Conservation (phyloP, 2,888 invertebrate species). For the Amphipyra tragopoginis region DNA sequence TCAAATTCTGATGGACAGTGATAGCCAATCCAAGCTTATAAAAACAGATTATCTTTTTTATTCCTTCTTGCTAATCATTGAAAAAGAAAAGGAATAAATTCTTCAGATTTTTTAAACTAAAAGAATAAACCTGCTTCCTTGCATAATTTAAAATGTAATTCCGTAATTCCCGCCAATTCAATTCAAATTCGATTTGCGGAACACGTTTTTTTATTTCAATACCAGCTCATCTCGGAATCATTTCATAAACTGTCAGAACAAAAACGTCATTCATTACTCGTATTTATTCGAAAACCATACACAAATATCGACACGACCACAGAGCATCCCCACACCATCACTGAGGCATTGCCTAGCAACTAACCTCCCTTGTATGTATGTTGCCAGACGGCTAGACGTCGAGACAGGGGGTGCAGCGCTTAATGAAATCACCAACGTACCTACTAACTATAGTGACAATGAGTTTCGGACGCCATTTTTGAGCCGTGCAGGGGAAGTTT, state of each 20-base stretch:
- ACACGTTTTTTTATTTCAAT: no score
- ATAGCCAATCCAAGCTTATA: no score
- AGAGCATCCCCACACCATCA: slow-evolving; percentile 29
- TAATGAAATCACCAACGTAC: slow-evolving; percentile 67
- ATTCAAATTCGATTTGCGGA: no score
- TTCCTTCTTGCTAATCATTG: no score
- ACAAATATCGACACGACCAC: slow-evolving; percentile 38
- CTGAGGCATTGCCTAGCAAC: slow-evolving; percentile 52
- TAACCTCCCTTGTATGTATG: slow-evolving; percentile 48
- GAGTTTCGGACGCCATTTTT: slow-evolving; percentile 54
- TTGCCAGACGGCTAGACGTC: slow-evolving; percentile 69
- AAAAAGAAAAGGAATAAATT: no score
- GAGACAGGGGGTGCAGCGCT: slow-evolving; percentile 62
- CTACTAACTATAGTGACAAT: slow-evolving; percentile 56
- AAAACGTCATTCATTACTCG: slow-evolving; percentile 15
- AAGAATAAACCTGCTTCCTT: no score
- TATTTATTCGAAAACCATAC: slow-evolving; percentile 38
- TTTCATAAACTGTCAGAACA: slow-evolving; percentile 16
- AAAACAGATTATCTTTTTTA: no score
- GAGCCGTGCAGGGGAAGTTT: slow-evolving; percentile 34
- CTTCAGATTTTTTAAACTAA: no score
- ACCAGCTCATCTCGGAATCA: background rate
- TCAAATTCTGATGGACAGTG: no score
- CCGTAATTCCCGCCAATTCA: no score
- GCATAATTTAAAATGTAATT: no score